phyloP scores from a whole-genome alignment of 2,888 invertebrate genomes.

The Periphyllus acericola region DNA sequence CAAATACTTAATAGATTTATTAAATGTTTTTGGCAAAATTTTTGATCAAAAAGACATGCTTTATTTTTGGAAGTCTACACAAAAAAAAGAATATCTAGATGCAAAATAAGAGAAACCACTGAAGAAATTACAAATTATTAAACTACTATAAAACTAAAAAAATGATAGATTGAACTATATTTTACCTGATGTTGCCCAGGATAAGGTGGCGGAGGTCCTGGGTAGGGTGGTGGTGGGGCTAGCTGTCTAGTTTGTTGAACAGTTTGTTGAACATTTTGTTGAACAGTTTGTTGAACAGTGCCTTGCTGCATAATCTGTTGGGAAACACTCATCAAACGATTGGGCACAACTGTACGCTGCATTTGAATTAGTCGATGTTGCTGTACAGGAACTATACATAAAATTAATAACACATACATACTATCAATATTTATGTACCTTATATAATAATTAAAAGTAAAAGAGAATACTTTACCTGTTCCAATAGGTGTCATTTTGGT shows the following conservation, averaged over 20 bases:
- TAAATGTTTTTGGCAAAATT: conserved; percentile 7
- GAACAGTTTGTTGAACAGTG: conserved; percentile 60
- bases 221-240: conserved; percentile 78
- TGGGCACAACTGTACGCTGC: conserved; percentile 56
- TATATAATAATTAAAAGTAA: background rate
- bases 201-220: conserved; percentile 78
- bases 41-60: conserved; percentile 48
- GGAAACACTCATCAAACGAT: conserved; percentile 42
- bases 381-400: conserved; percentile 52
- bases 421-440: background rate
- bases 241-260: conserved; percentile 68
- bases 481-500: conserved; percentile 53
- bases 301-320: conserved; percentile 53
- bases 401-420: conserved; percentile 2
- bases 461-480: conserved; percentile 28
- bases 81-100: conserved; percentile 38
- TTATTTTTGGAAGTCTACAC: conserved; percentile 18
- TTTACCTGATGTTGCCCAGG: conserved; percentile 69
- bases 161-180: conserved; percentile 23
- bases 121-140: conserved; percentile 29
- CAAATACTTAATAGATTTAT: background rate
- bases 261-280: no score
- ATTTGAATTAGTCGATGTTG: conserved; percentile 63
- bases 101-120: conserved; percentile 48
- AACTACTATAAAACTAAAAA: conserved; percentile 30